A percentile compares a stretch with the other conserved stretches of the same genome.
phyloP scores from a whole-genome alignment of 1,140 invertebrate genomes.

The Himalopsyche phryganea region DNA sequence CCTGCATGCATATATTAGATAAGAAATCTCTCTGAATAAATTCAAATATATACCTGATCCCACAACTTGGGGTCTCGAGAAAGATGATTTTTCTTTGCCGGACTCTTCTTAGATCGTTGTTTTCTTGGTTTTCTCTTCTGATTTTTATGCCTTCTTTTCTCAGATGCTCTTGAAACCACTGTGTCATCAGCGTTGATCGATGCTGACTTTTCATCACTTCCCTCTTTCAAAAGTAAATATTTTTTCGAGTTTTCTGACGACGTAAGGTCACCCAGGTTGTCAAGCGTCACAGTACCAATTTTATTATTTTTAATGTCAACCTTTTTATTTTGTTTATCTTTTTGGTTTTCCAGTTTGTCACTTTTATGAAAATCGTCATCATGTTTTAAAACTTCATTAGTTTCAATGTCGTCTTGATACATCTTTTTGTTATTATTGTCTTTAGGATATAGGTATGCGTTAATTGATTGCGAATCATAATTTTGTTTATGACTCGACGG shows the following conservation, averaged over 20 bases:
- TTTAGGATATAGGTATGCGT: no score
- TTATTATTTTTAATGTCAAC: not conserved
- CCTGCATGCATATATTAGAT: no score
- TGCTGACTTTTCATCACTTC: constrained; percentile 9
- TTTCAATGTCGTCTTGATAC: not conserved
- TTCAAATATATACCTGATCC: not conserved
- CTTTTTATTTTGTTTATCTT: not conserved
- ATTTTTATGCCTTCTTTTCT: constrained; percentile 26
- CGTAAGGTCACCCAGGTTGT: not conserved
- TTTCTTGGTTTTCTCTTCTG: constrained; percentile 19
- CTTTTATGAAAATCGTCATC: not conserved
- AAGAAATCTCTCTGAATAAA: not conserved
- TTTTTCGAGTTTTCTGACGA: no score
- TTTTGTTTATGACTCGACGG: constrained; percentile 14
- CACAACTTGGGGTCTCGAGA: not conserved
- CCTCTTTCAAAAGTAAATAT: not conserved
- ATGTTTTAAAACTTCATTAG: not conserved
- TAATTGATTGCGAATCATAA: constrained; percentile 3
- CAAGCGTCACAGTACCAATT: no score
- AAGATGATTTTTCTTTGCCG: not conserved
- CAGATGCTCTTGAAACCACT: not conserved
- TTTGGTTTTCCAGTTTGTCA: not conserved
- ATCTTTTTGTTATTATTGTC: not conserved
- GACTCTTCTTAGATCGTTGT: not conserved
- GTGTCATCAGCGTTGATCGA: not conserved